A percentile compares a stretch with the other conserved stretches of the same genome.
Evolutionary conservation across 2,113 vertebrate species (phyloP).

Genomic region (Leptobrachium ailaonicum): DNA sequence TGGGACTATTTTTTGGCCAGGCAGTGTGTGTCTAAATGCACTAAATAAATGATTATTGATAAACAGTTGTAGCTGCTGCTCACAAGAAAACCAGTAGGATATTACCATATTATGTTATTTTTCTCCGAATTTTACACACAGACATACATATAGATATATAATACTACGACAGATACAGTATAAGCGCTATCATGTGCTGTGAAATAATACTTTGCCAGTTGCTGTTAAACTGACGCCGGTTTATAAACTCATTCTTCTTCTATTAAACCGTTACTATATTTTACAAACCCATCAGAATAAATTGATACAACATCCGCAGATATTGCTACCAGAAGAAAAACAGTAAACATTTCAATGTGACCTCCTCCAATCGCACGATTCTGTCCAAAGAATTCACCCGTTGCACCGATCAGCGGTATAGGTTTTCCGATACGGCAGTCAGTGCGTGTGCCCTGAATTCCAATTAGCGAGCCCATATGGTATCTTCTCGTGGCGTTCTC

Average conservation of each 20-base stretch:
- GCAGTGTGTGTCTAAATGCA: too few relatives aligned
- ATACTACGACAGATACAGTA: background rate
- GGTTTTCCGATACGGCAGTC: background rate
- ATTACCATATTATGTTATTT: too few relatives aligned
- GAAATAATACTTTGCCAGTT: background rate
- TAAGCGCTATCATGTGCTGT: background rate
- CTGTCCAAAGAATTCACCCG: constrained; percentile 4
- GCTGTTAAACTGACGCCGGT: background rate
- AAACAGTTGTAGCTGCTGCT: too few relatives aligned
- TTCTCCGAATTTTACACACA: too few relatives aligned
- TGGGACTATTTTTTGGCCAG: too few relatives aligned
- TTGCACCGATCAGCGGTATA: constrained; percentile 1
- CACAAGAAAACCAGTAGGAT: too few relatives aligned
- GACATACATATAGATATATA: background rate
- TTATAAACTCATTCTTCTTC: background rate
- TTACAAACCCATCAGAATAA: background rate
- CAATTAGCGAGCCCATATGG: background rate
- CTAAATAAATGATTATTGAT: too few relatives aligned
- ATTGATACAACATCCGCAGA: background rate
- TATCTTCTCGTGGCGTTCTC: background rate
- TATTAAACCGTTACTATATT: background rate
- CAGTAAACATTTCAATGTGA: background rate
- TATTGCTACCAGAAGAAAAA: background rate
- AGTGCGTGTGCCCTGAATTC: background rate
- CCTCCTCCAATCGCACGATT: background rate